A percentile compares a stretch with the other conserved stretches of the same genome.
These are phyloP conservation scores for Ceyx margarethae DNA, from an alignment of 2,113 vertebrate species.

Conservation along the genomic window DNA sequence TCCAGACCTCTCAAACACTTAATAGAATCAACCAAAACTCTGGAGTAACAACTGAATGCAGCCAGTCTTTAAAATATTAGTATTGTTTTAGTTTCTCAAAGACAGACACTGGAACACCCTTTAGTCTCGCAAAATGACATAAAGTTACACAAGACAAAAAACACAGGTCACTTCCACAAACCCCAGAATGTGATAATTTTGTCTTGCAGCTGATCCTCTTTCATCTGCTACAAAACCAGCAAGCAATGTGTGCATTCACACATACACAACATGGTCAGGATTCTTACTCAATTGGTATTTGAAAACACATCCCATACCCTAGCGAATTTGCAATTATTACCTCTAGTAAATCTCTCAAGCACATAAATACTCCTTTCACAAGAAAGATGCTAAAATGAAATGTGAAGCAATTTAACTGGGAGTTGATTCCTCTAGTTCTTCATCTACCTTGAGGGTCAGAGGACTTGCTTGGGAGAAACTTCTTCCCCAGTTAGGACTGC, in stretches of 20 bases:
- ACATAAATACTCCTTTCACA: neutral
- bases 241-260: neutral
- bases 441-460: neutral
- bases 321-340: neutral
- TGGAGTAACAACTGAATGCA: neutral
- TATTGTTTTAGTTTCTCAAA: neutral
- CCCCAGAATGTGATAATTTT: neutral
- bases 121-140: neutral
- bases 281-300: neutral
- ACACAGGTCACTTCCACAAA: neutral
- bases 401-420: neutral
- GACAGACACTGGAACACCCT: neutral
- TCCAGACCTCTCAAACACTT: neutral
- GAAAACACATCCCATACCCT: neutral
- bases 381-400: neutral
- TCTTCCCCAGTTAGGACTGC: neutral
- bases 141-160: neutral
- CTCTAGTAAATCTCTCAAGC: neutral
- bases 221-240: neutral
- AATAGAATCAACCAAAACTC: neutral
- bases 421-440: neutral
- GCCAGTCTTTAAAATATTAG: neutral
- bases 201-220: neutral
- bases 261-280: neutral
- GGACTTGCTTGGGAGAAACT: neutral